Percentiles rank a stretch among this genome's conserved stretches.
Evolutionary conservation across 1,140 invertebrate species (phyloP).

Genomic region (Ostrea denselamellosa): DNA sequence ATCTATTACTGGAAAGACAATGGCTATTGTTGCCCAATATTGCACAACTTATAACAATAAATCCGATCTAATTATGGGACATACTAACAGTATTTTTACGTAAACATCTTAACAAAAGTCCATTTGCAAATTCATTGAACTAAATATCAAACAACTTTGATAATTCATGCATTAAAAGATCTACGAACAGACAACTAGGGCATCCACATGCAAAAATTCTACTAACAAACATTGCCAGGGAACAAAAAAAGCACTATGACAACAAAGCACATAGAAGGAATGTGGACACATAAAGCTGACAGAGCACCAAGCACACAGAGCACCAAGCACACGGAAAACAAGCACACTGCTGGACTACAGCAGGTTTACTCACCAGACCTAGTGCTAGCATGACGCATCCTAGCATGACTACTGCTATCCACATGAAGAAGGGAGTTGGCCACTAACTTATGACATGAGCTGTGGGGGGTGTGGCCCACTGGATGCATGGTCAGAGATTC

Average conservation of each 20-base stretch:
- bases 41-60: background rate
- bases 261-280: background rate
- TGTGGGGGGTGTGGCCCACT: background rate
- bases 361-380: slow-evolving; percentile 26
- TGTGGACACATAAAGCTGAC: background rate
- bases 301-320: background rate
- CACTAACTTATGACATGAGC: slow-evolving; percentile 84
- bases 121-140: background rate
- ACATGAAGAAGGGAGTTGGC: slow-evolving; percentile 80
- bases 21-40: background rate
- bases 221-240: background rate
- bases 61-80: background rate
- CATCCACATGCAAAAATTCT: background rate
- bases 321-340: background rate
- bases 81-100: background rate
- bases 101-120: background rate
- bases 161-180: background rate
- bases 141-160: background rate
- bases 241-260: background rate
- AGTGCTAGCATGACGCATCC: slow-evolving; percentile 29
- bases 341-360: background rate
- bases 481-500: slow-evolving; percentile 91
- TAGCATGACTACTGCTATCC: slow-evolving; percentile 61
- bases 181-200: background rate
- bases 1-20: background rate